Base-by-base conservation (phyloP, 2,797 vertebrate genomes). In the Falco naumanni region DNA sequence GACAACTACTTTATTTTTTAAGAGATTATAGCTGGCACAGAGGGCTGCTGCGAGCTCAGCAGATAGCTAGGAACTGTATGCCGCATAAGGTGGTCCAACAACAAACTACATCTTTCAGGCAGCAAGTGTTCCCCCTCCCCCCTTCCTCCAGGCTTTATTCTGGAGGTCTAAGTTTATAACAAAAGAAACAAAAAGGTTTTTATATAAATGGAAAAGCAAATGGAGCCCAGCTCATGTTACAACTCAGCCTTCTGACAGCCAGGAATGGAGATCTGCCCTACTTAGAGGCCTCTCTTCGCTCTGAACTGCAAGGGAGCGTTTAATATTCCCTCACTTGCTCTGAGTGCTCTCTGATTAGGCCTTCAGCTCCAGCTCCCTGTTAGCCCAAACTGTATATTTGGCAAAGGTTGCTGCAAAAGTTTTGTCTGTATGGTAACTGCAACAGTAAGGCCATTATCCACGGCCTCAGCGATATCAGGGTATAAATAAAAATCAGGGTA, bases 171-270 rank as follows among this genome's bases (percentile, higher is more conserved):
- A 94, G 90, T 95, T 95, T 96, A 88, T 95, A 97, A 97, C 96
- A 97, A 97, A 97, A 95, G 96, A 92, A 96, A 97, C 96, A 96
- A 97, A 96, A 96, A 95, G 95, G 92, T 90, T 97, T 96, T 97
- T 96, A 97, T 96, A 95, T 85, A 95, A 96, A 97, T 96, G 93
- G 94, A 92, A 95, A 96, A 96, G 93, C 95, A 96, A 96, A 96
- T 71, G 94, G 84, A 97, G 92, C 75, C 87, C 87, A 91, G 94
- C 95, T 97, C 96, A 97, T 92, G 94, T 96, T 97, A 96, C 96
- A 97, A 51, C 90, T 95, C 90, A 92, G 95, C 95, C 94, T 97
- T 96, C 96, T 97, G 96, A 96, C 95, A 97, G 96, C 89, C 94
- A 1, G 82, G 68, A 92, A 84, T 68, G 92, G 92, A 89, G 96